Conservation (phyloP, 2,113 vertebrate genomes). For the Myrmecobius fasciatus region DNA sequence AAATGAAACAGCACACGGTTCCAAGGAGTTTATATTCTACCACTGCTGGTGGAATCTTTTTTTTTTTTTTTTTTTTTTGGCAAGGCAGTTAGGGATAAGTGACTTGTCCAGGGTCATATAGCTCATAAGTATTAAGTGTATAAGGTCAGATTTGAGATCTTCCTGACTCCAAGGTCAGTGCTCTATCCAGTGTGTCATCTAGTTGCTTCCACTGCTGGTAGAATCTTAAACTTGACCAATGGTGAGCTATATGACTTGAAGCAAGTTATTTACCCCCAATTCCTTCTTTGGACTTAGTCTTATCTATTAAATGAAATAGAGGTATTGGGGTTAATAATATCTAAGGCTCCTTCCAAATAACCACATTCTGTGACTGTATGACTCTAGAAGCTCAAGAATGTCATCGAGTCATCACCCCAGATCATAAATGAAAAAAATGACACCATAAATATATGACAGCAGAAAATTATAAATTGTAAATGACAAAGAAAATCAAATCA, state of each 20-base stretch:
- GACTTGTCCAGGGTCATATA: too few relatives aligned
- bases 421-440: slow-evolving; percentile 34
- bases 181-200: too few relatives aligned
- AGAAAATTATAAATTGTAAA: background rate
- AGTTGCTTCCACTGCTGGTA: background rate
- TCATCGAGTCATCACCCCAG: background rate
- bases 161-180: too few relatives aligned
- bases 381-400: slow-evolving; percentile 38
- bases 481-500: slow-evolving; percentile 30
- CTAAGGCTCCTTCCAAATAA: background rate
- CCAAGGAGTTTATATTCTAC: background rate
- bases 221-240: background rate
- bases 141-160: too few relatives aligned
- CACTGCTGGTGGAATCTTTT: background rate
- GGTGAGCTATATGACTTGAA: background rate
- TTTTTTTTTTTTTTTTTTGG: too few relatives aligned
- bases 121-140: too few relatives aligned
- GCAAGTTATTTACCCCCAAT: background rate
- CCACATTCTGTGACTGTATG: background rate
- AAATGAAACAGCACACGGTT: background rate
- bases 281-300: background rate
- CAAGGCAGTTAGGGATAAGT: too few relatives aligned
- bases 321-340: background rate
- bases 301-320: background rate
- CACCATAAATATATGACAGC: background rate